phyloP scores from a whole-genome alignment of 2,113 vertebrate genomes.

The Poeciliopsis occidentalis region DNA sequence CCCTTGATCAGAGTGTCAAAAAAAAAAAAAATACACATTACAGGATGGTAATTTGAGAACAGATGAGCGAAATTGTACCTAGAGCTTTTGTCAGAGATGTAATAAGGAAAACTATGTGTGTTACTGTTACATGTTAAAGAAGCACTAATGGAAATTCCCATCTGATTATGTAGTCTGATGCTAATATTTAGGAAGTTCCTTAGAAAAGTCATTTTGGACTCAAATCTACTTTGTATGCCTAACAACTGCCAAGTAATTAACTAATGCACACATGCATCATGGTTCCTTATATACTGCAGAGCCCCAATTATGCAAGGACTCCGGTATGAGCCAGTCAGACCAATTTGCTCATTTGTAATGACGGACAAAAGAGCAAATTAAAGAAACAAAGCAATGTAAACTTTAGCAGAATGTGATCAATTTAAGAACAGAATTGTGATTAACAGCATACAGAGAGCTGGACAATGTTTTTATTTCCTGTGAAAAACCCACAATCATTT shows the following conservation, averaged over 20 bases:
- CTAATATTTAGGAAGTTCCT: constrained; percentile 17
- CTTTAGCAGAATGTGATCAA: neutral
- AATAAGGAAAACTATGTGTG: neutral
- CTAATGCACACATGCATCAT: constrained; percentile 20
- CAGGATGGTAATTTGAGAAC: neutral
- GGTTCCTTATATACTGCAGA: constrained; percentile 12
- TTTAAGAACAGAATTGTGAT: neutral
- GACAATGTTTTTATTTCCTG: neutral
- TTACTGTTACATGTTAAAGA: constrained; percentile 9
- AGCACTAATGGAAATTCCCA: constrained; percentile 33
- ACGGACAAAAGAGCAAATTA: neutral
- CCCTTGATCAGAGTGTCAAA: neutral
- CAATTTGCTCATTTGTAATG: neutral
- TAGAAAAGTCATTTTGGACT: constrained; percentile 6
- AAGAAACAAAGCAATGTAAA: neutral
- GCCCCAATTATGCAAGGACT: constrained; percentile 8
- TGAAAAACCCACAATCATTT: constrained; percentile 7
- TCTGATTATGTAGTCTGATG: constrained; percentile 20
- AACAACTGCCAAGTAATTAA: constrained; percentile 28
- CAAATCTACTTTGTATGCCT: neutral
- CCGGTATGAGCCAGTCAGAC: neutral
- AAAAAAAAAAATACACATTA: neutral
- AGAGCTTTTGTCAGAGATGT: constrained; percentile 7
- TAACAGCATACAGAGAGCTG: neutral
- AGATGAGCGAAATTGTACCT: neutral